Percentiles rank a stretch among this genome's conserved stretches.
Conservation (phyloP, 2,113 vertebrate genomes). For the Megaptera novaeangliae region DNA sequence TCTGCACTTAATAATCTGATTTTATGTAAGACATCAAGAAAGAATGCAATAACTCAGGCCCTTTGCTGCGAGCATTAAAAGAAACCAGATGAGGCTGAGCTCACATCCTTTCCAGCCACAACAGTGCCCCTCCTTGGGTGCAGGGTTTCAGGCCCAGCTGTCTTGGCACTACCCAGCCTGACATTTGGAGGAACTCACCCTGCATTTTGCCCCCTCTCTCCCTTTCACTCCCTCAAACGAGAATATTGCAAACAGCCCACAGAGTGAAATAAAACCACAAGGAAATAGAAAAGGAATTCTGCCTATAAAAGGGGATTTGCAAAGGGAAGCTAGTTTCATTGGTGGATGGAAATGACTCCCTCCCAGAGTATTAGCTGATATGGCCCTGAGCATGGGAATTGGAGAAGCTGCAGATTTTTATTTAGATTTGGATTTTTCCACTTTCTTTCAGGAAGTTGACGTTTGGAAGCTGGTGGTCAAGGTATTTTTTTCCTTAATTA, state of each 20-base stretch:
- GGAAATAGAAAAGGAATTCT: neutral
- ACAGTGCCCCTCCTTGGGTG: neutral
- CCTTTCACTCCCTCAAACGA: neutral
- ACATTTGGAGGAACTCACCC: conserved; percentile 31
- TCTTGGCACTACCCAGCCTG: conserved; percentile 4
- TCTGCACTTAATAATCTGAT: conserved; percentile 72
- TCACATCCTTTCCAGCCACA: conserved; percentile 28
- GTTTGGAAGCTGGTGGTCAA: conserved; percentile 28
- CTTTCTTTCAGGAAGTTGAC: conserved; percentile 18
- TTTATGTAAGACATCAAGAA: conserved; percentile 75
- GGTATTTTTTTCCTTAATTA: conserved; percentile 38
- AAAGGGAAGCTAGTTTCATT: neutral
- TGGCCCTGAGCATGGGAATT: neutral
- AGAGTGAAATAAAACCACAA: conserved; percentile 33
- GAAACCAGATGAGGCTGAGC: conserved; percentile 70
- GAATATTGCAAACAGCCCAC: conserved; percentile 17
- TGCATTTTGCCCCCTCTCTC: neutral
- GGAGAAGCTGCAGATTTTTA: neutral
- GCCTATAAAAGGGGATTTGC: conserved; percentile 31
- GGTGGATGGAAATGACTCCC: neutral
- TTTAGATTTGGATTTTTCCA: conserved; percentile 35
- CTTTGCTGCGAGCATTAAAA: conserved; percentile 61
- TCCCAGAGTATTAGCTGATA: neutral
- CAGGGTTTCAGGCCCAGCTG: conserved; percentile 23
- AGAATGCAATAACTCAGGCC: conserved; percentile 75